Evolutionary conservation across 1,140 invertebrate genomes (phyloP).

Genomic region (Rhopalosiphum padi): DNA sequence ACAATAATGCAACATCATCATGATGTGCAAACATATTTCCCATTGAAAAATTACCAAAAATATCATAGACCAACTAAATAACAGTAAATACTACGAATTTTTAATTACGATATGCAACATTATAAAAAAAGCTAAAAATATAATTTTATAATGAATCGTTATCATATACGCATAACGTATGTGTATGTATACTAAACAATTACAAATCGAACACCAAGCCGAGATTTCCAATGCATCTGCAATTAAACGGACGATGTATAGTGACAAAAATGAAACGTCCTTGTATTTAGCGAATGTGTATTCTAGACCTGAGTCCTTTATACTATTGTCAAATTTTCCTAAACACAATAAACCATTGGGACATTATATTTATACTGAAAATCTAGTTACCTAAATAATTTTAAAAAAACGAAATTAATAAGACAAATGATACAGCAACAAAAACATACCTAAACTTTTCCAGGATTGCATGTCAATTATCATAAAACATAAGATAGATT

Average conservation of each 20-base stretch:
- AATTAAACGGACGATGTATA: not conserved
- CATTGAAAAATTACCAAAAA: not conserved
- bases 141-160: not conserved
- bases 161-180: no score
- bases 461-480: not conserved
- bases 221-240: not conserved
- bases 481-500: slow-evolving; percentile 20
- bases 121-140: not conserved
- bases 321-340: not conserved
- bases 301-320: not conserved
- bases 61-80: not conserved
- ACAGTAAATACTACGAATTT: not conserved
- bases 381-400: not conserved
- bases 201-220: not conserved
- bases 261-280: not conserved
- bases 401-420: not conserved
- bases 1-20: not conserved
- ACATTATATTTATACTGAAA: not conserved
- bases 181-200: no score
- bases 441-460: not conserved
- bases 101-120: not conserved
- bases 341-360: not conserved
- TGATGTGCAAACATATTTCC: not conserved
- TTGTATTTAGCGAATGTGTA: not conserved
- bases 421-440: not conserved